Evolutionary conservation across 2,888 invertebrate genomes (phyloP).

Genomic region (Lasioglossum figueresi): DNA sequence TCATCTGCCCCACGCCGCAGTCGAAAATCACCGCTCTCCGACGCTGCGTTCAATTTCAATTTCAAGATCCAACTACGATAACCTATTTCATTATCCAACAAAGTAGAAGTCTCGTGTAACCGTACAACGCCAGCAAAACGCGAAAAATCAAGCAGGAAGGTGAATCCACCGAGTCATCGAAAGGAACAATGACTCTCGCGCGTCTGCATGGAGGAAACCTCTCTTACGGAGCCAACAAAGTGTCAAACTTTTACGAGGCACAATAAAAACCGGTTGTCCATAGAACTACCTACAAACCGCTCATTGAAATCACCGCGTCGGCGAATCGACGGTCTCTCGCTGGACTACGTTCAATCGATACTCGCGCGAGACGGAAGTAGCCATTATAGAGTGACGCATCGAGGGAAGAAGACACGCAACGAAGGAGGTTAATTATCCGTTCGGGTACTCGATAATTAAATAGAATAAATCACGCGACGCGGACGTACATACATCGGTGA

Average conservation of each 20-base stretch:
- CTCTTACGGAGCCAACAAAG: not conserved
- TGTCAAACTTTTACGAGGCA: not conserved
- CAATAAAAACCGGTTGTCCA: not conserved
- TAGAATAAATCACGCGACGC: constrained; percentile 45
- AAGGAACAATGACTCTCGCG: not conserved
- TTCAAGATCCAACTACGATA: no score
- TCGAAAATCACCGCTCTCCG: not conserved
- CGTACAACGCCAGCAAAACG: not conserved
- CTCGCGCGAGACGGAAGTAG: not conserved
- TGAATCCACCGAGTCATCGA: not conserved
- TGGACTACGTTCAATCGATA: not conserved
- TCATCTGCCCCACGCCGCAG: not conserved
- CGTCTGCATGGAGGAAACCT: not conserved
- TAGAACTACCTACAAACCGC: not conserved
- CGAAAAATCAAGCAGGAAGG: not conserved
- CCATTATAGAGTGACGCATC: not conserved
- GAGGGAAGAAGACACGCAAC: constrained; percentile 5
- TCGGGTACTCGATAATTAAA: constrained; percentile 36
- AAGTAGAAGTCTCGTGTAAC: not conserved
- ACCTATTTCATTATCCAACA: not conserved
- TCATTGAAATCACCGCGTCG: constrained; percentile 24
- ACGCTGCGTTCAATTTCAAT: not conserved
- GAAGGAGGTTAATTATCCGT: constrained; percentile 41
- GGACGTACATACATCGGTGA: not conserved
- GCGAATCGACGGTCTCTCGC: not conserved